These are phyloP conservation scores for Lepidurus packardi DNA, from an alignment of 1,140 invertebrate genomes.

Conservation along the genomic window DNA sequence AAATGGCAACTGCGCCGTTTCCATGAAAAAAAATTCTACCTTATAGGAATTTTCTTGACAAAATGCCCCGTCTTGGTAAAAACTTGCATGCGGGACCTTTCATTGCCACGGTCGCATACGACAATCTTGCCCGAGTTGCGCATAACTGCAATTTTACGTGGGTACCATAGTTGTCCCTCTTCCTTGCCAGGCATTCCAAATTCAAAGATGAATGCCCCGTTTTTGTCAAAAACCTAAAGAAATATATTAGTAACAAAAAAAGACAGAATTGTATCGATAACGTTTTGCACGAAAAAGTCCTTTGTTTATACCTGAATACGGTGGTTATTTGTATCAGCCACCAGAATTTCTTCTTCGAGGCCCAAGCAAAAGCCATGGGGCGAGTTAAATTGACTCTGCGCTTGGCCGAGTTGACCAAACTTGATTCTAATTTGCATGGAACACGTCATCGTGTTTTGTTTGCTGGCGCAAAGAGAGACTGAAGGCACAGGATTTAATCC, in stretches of 20 bases:
- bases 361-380: constrained; percentile 95
- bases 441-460: constrained; percentile 21
- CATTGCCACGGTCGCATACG: constrained; percentile 92
- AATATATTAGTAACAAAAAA: constrained; percentile 17
- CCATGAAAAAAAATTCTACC: constrained; percentile 37
- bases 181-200: constrained; percentile 87
- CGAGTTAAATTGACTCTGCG: constrained; percentile 89
- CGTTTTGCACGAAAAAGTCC: constrained; percentile 2
- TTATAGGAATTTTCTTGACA: constrained; percentile 77
- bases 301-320: constrained; percentile 61
- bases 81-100: constrained; percentile 93
- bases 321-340: constrained; percentile 94
- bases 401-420: constrained; percentile 85
- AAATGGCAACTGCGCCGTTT: neutral
- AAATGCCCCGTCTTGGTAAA: constrained; percentile 58
- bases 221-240: constrained; percentile 77
- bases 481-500: constrained; percentile 22
- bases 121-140: constrained; percentile 81
- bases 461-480: neutral
- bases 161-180: constrained; percentile 94
- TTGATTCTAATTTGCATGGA: constrained; percentile 84
- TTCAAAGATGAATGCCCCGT: constrained; percentile 77
- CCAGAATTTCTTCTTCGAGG: constrained; percentile 87
- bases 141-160: constrained; percentile 90
- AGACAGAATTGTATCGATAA: constrained; percentile 24